Conservation (phyloP, 1,140 invertebrate species). For the Carposina sasakii region DNA sequence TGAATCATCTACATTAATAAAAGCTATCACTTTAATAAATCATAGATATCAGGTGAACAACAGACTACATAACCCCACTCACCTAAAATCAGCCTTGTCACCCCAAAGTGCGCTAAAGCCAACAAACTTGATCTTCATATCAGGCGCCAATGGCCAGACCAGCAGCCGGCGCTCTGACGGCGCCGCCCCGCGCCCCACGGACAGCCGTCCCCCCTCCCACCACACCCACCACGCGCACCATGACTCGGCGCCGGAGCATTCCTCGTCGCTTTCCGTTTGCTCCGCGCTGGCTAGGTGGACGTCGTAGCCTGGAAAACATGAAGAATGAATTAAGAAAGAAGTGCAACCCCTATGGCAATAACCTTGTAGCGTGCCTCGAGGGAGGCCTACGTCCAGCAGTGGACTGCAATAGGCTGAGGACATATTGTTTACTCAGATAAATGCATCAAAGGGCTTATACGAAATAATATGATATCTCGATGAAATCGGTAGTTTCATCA, state of each 20-base stretch:
- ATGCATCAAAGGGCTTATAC: too few species aligned
- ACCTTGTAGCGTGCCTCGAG: too few species aligned
- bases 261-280: slow-evolving; percentile 66
- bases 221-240: slow-evolving; percentile 77
- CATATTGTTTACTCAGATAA: too few species aligned
- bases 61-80: too few species aligned
- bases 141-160: slow-evolving; percentile 73
- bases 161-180: slow-evolving; percentile 67
- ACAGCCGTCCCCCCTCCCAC: slow-evolving; percentile 74
- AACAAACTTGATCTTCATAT: slow-evolving; percentile 74
- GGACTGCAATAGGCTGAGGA: too few species aligned
- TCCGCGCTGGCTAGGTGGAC: slow-evolving; percentile 72
- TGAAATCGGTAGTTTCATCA: too few species aligned
- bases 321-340: background rate
- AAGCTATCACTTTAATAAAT: too few species aligned
- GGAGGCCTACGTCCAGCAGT: too few species aligned
- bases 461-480: too few species aligned
- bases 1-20: too few species aligned
- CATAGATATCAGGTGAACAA: too few species aligned
- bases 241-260: slow-evolving; percentile 57
- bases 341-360: too few species aligned
- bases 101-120: slow-evolving; percentile 77
- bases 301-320: slow-evolving; percentile 69
- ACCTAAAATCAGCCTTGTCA: slow-evolving; percentile 77
- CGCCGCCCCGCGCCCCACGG: slow-evolving; percentile 71